Evolutionary conservation across 2,888 invertebrate genomes (phyloP).

Genomic region (Lepidochrysops patricia): DNA sequence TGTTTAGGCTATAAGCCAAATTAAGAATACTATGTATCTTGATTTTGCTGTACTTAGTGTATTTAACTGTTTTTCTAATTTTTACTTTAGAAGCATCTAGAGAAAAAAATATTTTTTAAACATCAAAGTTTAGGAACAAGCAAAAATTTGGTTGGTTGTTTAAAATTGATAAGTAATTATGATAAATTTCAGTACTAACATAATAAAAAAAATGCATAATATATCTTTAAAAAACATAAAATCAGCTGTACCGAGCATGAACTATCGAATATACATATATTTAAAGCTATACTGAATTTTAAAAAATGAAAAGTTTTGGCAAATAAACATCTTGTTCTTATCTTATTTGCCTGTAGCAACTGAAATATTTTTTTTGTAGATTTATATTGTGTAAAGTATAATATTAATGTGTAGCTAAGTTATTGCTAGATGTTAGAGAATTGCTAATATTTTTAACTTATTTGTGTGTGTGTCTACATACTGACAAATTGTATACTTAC

Average conservation of each 20-base stretch:
- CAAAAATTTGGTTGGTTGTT: no score
- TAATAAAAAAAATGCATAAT: no score
- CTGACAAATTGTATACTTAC: neutral
- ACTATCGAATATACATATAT: no score
- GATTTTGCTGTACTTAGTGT: neutral
- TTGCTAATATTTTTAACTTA: neutral
- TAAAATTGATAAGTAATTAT: no score
- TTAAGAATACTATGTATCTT: neutral
- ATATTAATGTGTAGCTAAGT: neutral
- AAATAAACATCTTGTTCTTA: neutral
- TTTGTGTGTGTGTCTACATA: neutral
- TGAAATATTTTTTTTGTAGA: neutral
- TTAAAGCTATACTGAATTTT: neutral
- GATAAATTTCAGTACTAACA: neutral
- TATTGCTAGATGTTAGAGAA: neutral
- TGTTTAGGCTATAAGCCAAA: slow-evolving; percentile 4
- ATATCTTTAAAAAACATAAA: no score
- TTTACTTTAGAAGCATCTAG: neutral
- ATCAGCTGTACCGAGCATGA: no score
- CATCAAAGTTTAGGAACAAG: no score
- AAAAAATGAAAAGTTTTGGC: neutral
- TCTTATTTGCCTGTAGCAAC: neutral
- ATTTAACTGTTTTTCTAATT: neutral
- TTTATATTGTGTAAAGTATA: neutral
- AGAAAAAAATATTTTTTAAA: neutral